Evolutionary conservation across 2,797 vertebrate species (phyloP).

Genomic region (Allobates femoralis): DNA sequence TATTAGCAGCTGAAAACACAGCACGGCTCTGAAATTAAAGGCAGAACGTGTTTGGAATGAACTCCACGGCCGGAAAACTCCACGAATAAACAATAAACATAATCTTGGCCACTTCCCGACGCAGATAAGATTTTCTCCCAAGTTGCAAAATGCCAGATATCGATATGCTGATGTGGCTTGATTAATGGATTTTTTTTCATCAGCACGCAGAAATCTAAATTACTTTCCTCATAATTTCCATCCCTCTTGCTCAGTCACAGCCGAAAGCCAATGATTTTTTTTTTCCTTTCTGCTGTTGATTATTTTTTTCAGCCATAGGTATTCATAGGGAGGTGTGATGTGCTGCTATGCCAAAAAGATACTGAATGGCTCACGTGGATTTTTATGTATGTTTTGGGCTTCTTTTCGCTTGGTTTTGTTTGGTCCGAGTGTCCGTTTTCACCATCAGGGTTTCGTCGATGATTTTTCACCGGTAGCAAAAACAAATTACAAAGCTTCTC

Average conservation of each 20-base stretch:
- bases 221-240: constrained; percentile 54
- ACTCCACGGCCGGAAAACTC: constrained; percentile 1
- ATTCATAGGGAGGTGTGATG: neutral
- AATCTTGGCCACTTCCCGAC: constrained; percentile 27
- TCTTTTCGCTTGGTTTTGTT: neutral
- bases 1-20: constrained; percentile 60
- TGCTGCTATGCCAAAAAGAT: constrained; percentile 1
- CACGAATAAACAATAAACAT: constrained; percentile 54
- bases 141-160: constrained; percentile 36
- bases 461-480: too few relatives aligned
- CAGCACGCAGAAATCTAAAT: constrained; percentile 51
- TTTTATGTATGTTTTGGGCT: neutral
- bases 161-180: constrained; percentile 33
- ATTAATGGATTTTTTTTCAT: constrained; percentile 55
- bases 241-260: constrained; percentile 46
- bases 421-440: too few relatives aligned
- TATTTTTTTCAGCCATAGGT: constrained; percentile 12
- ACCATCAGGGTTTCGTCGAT: too few relatives aligned
- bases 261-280: constrained; percentile 13
- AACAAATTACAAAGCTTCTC: too few relatives aligned
- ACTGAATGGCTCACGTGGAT: neutral
- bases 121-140: constrained; percentile 33
- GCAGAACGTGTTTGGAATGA: constrained; percentile 59
- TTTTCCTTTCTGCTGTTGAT: neutral
- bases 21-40: constrained; percentile 55